These are phyloP conservation scores for Poicephalus gulielmi DNA, from an alignment of 2,113 vertebrate genomes.

Conservation along the genomic window DNA sequence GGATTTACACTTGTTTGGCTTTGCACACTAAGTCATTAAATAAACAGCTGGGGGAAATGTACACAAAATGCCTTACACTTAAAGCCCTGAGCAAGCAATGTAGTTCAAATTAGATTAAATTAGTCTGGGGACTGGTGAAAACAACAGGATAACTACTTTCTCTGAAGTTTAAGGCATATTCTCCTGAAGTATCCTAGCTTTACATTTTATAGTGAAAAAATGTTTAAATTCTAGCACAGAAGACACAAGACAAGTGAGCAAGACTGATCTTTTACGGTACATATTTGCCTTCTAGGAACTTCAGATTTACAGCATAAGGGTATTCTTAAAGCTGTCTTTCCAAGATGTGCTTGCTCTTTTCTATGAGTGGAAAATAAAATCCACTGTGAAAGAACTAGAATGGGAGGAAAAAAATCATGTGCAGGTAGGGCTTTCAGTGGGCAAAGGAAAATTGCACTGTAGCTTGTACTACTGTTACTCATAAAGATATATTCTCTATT, in stretches of 20 bases:
- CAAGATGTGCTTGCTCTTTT: not conserved
- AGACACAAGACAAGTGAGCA: not conserved
- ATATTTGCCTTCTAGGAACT: not conserved
- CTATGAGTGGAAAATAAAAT: not conserved
- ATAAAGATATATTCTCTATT: not conserved
- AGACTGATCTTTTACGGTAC: not conserved
- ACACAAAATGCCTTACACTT: conserved; percentile 31
- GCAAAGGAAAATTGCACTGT: conserved; percentile 33
- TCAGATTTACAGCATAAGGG: not conserved
- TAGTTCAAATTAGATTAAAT: not conserved
- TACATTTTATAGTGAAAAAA: not conserved
- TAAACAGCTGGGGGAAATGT: not conserved
- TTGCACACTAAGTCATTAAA: not conserved
- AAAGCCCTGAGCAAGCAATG: not conserved
- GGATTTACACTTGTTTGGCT: not conserved
- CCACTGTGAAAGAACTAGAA: not conserved
- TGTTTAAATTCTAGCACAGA: not conserved
- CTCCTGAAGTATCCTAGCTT: not conserved
- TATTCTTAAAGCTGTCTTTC: not conserved
- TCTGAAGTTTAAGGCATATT: not conserved
- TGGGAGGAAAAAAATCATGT: not conserved
- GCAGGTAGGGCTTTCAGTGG: not conserved
- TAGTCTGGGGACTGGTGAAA: not conserved
- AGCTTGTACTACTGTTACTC: conserved; percentile 40
- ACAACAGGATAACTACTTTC: not conserved